Evolutionary conservation across 2,797 vertebrate species (phyloP), one percentile per base, ranked within the genome.

Genomic region (Pachyuromys duprasi): DNA sequence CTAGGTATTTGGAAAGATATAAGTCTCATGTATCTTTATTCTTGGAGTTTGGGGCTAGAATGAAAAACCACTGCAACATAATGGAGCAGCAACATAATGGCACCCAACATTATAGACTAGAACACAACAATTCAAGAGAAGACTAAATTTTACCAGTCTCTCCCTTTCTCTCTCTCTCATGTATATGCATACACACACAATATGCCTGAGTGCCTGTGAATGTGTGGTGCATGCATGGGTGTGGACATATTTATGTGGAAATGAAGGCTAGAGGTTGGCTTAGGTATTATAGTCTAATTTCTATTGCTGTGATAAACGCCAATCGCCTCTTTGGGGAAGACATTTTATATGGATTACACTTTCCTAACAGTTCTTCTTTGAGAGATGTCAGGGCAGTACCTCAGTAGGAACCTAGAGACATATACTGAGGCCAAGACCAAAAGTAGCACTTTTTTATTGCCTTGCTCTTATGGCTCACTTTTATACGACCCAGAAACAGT

Each of bases 111-210:
- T 15, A 57, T 57, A 3, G 55, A 18, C 55, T 18, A 57, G 14
- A 57, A 18, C 55, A 57, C 55, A 49, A 57, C 55, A 49, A 75
- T 39, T 67, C 57, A 36, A 62, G 12, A 3, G 14, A n/a, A 36
- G 26, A 8, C 4, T 49, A 22, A 5, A 33, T 49, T 89, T 89
- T 74, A 6, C 13, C 79, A 53, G 8, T 78, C 1, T 53, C 3
- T 36, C 31, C 63, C 17, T 22, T 2, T n/a, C 3, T 6, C 2
- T 3, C 11, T 39, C 4, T 31, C 4, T 42, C 8, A 5, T 26
- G 5, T 26, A 49, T 26, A 39, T 20, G 8, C 28, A 79, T 31
- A 33, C 20, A 55, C 76, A 55, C 28, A 33, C 45, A 24, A 60
- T 1, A 60, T 8, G 14, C 3, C 12, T 49, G 45, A 49, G 45